These are phyloP conservation scores for Speoplatyrhinus poulsoni DNA, from an alignment of 2,113 vertebrate species.

Conservation along the genomic window DNA sequence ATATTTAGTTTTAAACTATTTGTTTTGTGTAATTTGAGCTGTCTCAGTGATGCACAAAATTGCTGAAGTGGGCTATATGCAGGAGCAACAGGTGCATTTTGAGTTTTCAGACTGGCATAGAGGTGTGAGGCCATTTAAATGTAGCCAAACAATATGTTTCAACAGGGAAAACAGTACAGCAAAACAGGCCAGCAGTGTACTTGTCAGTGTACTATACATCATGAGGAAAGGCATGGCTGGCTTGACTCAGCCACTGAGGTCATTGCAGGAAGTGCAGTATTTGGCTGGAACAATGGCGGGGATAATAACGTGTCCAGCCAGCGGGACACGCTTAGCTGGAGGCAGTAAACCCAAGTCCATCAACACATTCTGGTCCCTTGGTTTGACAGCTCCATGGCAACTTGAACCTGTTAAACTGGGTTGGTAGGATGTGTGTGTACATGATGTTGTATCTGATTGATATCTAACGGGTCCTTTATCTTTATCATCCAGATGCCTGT, in stretches of 20 bases:
- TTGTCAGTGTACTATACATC: slow-evolving; percentile 20
- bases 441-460: too few relatives aligned
- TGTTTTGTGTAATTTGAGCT: too few relatives aligned
- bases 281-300: slow-evolving; percentile 66
- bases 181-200: slow-evolving; percentile 13
- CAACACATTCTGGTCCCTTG: slow-evolving; percentile 9
- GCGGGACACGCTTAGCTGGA: slow-evolving; percentile 28
- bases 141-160: background rate
- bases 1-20: too few relatives aligned
- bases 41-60: background rate
- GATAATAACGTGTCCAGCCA: slow-evolving; percentile 55
- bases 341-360: slow-evolving; percentile 20
- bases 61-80: background rate
- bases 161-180: background rate
- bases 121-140: too few relatives aligned
- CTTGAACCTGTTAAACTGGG: too few relatives aligned
- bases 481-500: slow-evolving; percentile 33
- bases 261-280: slow-evolving; percentile 64
- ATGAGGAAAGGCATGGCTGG: slow-evolving; percentile 29
- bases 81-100: too few relatives aligned
- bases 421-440: too few relatives aligned
- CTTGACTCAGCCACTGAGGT: slow-evolving; percentile 32
- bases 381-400: slow-evolving; percentile 9
- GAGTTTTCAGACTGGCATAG: too few relatives aligned
- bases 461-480: too few relatives aligned